Evolutionary conservation across 2,797 vertebrate genomes (phyloP).

Genomic region (Balearica regulorum): DNA sequence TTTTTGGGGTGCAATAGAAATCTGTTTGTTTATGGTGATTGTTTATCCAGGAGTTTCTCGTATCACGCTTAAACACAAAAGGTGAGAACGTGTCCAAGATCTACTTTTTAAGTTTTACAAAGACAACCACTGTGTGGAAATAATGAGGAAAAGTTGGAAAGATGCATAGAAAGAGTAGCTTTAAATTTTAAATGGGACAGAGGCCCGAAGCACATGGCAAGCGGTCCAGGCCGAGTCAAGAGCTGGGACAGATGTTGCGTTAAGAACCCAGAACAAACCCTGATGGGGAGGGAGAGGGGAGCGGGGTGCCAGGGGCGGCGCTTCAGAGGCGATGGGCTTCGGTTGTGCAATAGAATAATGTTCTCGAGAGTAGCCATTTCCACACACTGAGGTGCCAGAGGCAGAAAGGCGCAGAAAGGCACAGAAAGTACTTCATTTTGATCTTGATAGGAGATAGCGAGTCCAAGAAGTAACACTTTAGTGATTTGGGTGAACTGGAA

Average conservation of each 20-base stretch:
- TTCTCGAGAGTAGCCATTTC: not conserved
- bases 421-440: not conserved
- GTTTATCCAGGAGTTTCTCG: not conserved
- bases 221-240: fast-evolving
- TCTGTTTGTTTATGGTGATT: not conserved
- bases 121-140: not conserved
- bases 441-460: not conserved
- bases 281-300: too few species aligned
- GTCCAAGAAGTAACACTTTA: not conserved
- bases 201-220: too few species aligned
- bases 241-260: not conserved
- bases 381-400: not conserved
- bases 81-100: not conserved
- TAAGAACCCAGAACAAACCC: not conserved
- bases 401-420: not conserved
- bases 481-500: not conserved
- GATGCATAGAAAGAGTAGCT: not conserved
- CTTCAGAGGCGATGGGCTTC: not conserved
- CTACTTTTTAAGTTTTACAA: not conserved
- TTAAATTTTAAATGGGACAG: not conserved
- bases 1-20: not conserved
- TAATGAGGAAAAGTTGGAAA: not conserved
- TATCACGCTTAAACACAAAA: not conserved
- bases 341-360: not conserved
- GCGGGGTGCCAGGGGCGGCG: fast-evolving